Conservation (phyloP, 2,113 vertebrate species). For the Caloenas nicobarica region DNA sequence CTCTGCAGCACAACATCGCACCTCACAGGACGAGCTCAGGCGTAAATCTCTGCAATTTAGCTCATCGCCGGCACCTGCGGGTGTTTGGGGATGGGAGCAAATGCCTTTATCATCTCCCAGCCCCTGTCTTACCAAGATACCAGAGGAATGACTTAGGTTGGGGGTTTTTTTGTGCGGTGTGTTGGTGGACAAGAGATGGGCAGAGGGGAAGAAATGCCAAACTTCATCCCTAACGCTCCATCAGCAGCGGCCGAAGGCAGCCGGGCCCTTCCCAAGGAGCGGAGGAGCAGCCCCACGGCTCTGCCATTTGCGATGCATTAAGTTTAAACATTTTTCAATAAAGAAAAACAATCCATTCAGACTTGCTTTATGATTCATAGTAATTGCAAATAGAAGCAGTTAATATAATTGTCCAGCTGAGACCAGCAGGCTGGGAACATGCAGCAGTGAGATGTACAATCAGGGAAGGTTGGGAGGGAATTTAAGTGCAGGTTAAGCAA, state of each 20-base stretch:
- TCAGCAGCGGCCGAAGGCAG: background rate
- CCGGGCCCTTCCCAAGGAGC: background rate
- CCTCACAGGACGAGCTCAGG: background rate
- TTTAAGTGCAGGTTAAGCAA: conserved; percentile 73
- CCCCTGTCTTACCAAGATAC: fast-evolving
- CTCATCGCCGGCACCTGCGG: background rate
- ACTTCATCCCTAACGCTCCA: background rate
- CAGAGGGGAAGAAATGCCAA: background rate
- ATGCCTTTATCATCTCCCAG: background rate
- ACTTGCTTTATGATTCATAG: conserved; percentile 62
- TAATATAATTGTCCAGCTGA: conserved; percentile 67
- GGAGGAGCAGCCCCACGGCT: background rate
- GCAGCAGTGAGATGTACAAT: conserved; percentile 52
- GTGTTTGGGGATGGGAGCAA: background rate
- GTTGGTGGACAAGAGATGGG: fast-evolving
- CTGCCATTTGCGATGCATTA: conserved; percentile 61
- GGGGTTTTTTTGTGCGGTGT: background rate
- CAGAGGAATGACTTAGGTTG: fast-evolving
- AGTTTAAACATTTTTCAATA: conserved; percentile 71
- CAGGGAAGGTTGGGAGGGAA: conserved; percentile 46
- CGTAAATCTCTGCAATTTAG: background rate
- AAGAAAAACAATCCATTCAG: conserved; percentile 58
- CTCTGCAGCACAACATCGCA: background rate
- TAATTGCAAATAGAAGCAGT: conserved; percentile 61
- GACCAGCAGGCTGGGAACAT: conserved; percentile 47